Conservation (phyloP, 2,113 vertebrate species). For the Chaetodon auriga region DNA sequence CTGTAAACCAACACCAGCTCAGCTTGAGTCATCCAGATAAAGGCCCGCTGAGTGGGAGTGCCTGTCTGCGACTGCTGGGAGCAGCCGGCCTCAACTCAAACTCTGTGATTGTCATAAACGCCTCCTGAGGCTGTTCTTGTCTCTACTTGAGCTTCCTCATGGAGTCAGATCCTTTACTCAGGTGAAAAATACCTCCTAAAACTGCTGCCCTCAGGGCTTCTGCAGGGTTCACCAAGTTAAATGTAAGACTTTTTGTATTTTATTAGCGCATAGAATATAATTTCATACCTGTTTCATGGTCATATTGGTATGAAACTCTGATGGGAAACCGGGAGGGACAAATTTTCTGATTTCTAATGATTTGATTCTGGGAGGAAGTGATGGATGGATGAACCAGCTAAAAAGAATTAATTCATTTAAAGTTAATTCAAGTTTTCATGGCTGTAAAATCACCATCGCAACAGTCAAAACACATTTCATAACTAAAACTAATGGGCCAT, state of each 20-base stretch:
- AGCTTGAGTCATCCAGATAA: slow-evolving; percentile 55
- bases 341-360: neutral
- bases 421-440: neutral
- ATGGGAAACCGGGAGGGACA: neutral
- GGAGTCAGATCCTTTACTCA: neutral
- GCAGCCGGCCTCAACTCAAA: neutral
- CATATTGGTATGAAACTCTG: neutral
- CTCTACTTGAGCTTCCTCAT: slow-evolving; percentile 37
- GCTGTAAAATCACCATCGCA: neutral
- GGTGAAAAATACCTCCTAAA: neutral
- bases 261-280: neutral
- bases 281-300: neutral
- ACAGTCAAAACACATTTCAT: neutral
- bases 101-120: slow-evolving; percentile 7
- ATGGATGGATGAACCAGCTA: neutral
- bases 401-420: neutral
- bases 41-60: slow-evolving; percentile 55
- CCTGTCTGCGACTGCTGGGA: slow-evolving; percentile 24
- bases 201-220: neutral
- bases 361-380: neutral
- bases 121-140: slow-evolving; percentile 33
- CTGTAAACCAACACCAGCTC: slow-evolving; percentile 29
- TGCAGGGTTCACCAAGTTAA: neutral
- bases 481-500: too few species aligned
- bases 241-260: neutral